Conservation (phyloP, 2,797 vertebrate species). For the Smutsia gigantea region DNA sequence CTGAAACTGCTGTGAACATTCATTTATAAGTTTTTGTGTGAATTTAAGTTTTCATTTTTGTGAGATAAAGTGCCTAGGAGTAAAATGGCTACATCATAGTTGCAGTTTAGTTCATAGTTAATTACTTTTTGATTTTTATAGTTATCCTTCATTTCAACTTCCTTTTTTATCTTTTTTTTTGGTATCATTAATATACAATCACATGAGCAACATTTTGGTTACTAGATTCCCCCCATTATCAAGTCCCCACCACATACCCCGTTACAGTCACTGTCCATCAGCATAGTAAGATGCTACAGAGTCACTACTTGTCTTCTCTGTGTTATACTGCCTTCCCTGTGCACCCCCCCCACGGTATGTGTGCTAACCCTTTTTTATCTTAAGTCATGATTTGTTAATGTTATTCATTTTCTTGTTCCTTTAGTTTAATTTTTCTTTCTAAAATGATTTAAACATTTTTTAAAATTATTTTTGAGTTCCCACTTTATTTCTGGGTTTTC, state of each 20-base stretch:
- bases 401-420: not conserved
- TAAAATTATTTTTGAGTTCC: not conserved
- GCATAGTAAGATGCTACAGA: no score
- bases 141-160: not conserved
- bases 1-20: not conserved
- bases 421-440: conserved; percentile 5
- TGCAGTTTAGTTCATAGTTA: not conserved
- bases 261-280: no score
- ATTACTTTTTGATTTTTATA: conserved; percentile 22
- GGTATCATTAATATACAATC: no score
- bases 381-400: not conserved
- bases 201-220: no score
- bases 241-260: no score
- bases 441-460: not conserved
- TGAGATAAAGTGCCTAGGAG: not conserved
- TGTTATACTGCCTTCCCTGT: no score
- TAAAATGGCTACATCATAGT: not conserved
- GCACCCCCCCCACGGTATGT: no score
- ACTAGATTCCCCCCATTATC: no score
- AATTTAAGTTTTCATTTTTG: conserved; percentile 16
- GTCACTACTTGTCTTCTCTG: no score
- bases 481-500: not conserved
- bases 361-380: not conserved
- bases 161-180: not conserved
- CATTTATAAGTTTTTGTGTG: not conserved